phyloP scores from a whole-genome alignment of 2,797 vertebrate genomes.

The Atherinosoma microstoma region DNA sequence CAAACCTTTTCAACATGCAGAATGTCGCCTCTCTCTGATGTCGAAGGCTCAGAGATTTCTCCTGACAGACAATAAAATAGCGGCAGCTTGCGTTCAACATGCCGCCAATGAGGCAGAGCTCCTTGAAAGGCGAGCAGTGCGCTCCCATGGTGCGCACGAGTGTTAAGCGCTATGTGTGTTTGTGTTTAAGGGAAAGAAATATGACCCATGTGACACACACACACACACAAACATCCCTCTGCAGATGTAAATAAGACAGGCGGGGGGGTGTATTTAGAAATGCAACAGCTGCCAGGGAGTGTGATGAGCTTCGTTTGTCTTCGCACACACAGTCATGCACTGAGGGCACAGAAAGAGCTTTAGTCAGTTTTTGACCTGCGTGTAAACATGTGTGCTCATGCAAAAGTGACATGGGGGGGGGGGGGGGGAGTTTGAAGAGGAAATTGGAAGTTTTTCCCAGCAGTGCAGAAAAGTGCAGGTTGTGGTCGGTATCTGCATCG shows the following conservation, averaged over 20 bases:
- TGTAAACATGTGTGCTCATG: constrained; percentile 8
- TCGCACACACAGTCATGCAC: not conserved
- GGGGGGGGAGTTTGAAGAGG: not conserved
- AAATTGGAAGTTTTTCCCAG: constrained; percentile 8
- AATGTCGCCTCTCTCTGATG: not conserved
- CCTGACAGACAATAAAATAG: constrained; percentile 26
- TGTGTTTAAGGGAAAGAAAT: constrained; percentile 11
- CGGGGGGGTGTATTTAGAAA: constrained; percentile 33
- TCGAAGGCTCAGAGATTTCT: not conserved
- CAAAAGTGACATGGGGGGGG: not conserved
- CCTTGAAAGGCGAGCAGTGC: constrained; percentile 24
- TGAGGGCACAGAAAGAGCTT: not conserved
- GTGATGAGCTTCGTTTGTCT: constrained; percentile 13
- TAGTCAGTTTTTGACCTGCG: constrained; percentile 30
- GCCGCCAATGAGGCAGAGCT: constrained; percentile 33
- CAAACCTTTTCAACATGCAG: constrained; percentile 13
- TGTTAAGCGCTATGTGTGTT: not conserved
- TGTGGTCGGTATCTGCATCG: constrained; percentile 24
- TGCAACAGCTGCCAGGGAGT: constrained; percentile 8
- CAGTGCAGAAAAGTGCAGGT: constrained; percentile 27
- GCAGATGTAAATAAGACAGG: constrained; percentile 43
- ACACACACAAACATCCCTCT: constrained; percentile 6
- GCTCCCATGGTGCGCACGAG: not conserved
- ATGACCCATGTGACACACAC: not conserved
- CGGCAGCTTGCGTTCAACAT: constrained; percentile 35